These are phyloP conservation scores for Bothrops jararaca DNA, from an alignment of 2,113 vertebrate genomes.

Conservation along the genomic window DNA sequence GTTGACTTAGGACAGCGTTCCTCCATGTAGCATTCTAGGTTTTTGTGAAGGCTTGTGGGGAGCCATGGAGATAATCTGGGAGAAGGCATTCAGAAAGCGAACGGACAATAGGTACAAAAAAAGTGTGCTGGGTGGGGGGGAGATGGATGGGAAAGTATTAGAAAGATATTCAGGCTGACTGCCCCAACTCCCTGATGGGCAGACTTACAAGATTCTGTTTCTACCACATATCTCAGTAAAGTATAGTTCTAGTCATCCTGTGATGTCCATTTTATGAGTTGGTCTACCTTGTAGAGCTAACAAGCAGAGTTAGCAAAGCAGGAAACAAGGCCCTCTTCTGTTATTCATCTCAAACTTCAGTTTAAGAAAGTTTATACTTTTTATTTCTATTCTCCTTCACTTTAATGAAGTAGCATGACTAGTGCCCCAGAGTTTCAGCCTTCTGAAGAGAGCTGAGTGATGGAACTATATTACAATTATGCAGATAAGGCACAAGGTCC, in stretches of 20 bases:
- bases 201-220: neutral
- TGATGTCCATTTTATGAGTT: neutral
- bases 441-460: neutral
- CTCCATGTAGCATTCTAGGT: neutral
- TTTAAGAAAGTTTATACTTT: neutral
- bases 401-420: too few species aligned
- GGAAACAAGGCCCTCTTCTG: neutral
- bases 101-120: neutral
- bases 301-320: neutral
- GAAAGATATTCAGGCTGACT: neutral
- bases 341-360: neutral
- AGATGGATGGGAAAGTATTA: neutral
- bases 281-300: neutral
- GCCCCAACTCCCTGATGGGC: neutral
- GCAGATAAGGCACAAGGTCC: neutral
- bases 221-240: neutral
- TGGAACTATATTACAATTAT: neutral
- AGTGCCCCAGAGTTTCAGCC: neutral
- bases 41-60: neutral
- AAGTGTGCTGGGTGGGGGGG: neutral
- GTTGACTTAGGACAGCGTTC: neutral
- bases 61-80: neutral
- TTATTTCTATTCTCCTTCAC: neutral
- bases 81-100: neutral
- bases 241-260: neutral